These are phyloP conservation scores for Crocallis elinguaria DNA, from an alignment of 2,888 invertebrate genomes.

Conservation along the genomic window DNA sequence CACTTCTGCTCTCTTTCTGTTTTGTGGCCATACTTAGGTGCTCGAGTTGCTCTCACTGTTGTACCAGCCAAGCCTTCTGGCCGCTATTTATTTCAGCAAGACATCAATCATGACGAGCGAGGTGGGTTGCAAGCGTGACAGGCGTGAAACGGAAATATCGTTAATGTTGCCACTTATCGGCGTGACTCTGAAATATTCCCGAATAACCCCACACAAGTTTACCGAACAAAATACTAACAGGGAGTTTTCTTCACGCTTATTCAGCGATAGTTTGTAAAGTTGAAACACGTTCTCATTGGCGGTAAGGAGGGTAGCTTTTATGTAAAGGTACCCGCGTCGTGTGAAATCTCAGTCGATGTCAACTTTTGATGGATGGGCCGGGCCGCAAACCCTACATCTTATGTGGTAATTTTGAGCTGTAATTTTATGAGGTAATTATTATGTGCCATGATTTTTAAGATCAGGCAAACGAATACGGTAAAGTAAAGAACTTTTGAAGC, in stretches of 20 bases:
- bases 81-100: conserved; percentile 23
- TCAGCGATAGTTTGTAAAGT: conserved; percentile 25
- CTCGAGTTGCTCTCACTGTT: not conserved
- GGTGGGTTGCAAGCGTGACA: conserved; percentile 34
- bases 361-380: conserved; percentile 9
- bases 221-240: conserved; percentile 16
- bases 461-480: too few species aligned
- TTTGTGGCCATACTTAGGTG: too few species aligned
- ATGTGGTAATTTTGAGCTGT: too few species aligned
- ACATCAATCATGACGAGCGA: conserved; percentile 41
- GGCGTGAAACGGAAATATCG: conserved; percentile 37
- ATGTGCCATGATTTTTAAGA: too few species aligned
- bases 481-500: too few species aligned
- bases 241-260: conserved; percentile 15
- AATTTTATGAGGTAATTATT: too few species aligned
- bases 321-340: not conserved
- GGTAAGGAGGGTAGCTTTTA: conserved; percentile 6
- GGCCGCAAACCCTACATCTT: too few species aligned
- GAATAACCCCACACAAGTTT: conserved; percentile 14
- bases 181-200: conserved; percentile 37
- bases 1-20: too few species aligned
- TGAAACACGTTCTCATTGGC: conserved; percentile 13
- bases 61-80: not conserved
- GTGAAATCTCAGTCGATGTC: conserved; percentile 8
- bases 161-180: conserved; percentile 45